Conservation (phyloP, 2,113 vertebrate species). For the Amazona guildingii region DNA sequence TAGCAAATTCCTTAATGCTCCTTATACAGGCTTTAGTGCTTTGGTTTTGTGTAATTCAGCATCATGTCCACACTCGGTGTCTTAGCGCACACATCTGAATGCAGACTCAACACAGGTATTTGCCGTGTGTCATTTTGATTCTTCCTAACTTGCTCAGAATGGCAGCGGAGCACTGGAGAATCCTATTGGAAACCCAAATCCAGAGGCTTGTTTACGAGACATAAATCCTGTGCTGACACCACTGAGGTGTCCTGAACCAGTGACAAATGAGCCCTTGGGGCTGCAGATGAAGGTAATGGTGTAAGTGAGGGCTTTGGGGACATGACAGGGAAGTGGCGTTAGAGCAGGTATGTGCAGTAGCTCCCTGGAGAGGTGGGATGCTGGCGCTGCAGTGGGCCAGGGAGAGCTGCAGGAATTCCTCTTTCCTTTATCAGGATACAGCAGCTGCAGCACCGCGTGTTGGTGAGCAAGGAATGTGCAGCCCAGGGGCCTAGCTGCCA, state of each 20-base stretch:
- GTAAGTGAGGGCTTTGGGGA: neutral
- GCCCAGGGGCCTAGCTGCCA: neutral
- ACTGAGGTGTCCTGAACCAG: neutral
- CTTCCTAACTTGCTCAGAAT: neutral
- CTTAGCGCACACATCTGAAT: neutral
- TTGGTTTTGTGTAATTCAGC: neutral
- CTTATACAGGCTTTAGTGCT: neutral
- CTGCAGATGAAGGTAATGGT: neutral
- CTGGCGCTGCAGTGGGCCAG: neutral
- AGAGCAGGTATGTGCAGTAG: neutral
- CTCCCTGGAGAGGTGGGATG: neutral
- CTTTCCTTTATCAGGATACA: fast-evolving
- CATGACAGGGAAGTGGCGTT: neutral
- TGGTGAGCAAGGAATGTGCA: neutral
- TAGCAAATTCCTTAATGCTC: neutral
- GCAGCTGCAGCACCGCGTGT: fast-evolving
- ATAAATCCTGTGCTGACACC: neutral
- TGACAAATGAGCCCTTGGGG: neutral
- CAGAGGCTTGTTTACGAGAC: fast-evolving
- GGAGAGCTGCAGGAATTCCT: neutral
- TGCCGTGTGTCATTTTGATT: neutral
- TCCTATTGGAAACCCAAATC: neutral
- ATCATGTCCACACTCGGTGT: neutral
- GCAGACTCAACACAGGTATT: neutral
- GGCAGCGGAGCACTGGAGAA: neutral